Percentiles rank a stretch among this genome's conserved stretches.
These are phyloP conservation scores for human DNA, from an alignment of 2,113 vertebrate genomes.

Conservation along the genomic window GRCh38 chr16:61043501-61044000, in stretches of 20 bases:
- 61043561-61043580: background rate
- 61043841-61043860: background rate
- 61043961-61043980: background rate
- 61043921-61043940: background rate
- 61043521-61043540: background rate
- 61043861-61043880: background rate
- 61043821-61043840: background rate
- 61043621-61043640: background rate
- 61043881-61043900: background rate
- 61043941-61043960: background rate
- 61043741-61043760: background rate
- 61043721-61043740: background rate
- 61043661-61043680: background rate
- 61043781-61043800: background rate
- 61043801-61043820: background rate
- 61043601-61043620: background rate
- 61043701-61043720: background rate
- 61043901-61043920: background rate
- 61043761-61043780: background rate
- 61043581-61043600: background rate
- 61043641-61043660: background rate
- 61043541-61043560: background rate
- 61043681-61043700: background rate
- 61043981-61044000: constrained; percentile 4
- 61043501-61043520: background rate